Conservation (phyloP, 2,888 invertebrate species). For the Tridacna crocea region DNA sequence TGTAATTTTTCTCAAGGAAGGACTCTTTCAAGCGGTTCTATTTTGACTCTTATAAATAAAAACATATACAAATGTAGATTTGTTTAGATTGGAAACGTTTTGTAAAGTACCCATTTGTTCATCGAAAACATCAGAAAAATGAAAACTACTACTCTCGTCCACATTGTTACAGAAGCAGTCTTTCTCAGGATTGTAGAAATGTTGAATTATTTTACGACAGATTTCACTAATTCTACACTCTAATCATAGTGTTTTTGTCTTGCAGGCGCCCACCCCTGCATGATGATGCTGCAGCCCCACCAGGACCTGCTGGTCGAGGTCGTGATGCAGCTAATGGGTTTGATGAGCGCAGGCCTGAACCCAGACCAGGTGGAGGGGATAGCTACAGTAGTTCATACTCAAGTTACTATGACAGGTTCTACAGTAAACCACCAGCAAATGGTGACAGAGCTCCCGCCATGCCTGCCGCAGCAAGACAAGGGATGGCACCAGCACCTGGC, state of each 20-base stretch:
- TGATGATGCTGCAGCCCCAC: conserved; percentile 29
- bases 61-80: too few species aligned
- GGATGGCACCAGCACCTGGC: conserved; percentile 8
- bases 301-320: conserved; percentile 31
- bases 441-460: conserved; percentile 27
- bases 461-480: conserved; percentile 8
- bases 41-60: too few species aligned
- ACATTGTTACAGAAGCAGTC: too few species aligned
- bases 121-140: too few species aligned
- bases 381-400: conserved; percentile 60
- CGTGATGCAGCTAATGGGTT: conserved; percentile 62
- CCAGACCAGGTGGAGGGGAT: conserved; percentile 37
- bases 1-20: too few species aligned
- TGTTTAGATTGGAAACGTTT: too few species aligned
- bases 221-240: too few species aligned
- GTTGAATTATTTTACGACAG: too few species aligned
- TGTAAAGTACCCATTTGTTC: too few species aligned
- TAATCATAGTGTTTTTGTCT: not conserved
- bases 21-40: too few species aligned
- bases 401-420: conserved; percentile 69
- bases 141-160: too few species aligned
- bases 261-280: conserved; percentile 43
- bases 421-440: conserved; percentile 60
- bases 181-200: too few species aligned
- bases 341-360: conserved; percentile 50